Base-by-base conservation (phyloP, 2,888 invertebrate species). In the Notodonta ziczac region DNA sequence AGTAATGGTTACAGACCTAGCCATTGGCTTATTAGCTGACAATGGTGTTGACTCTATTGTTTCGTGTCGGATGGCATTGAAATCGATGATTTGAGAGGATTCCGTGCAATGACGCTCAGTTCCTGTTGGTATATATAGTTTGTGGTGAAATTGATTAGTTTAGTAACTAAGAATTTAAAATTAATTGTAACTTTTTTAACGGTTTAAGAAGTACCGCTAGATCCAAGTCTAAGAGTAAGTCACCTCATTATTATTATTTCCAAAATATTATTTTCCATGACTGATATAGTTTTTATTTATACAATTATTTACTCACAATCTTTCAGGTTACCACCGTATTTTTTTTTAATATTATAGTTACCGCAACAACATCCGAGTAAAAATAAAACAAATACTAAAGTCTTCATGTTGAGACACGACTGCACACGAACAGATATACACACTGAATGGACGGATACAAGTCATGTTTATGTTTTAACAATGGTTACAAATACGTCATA, bases 381-480 rank as follows among this genome's bases (percentile, higher is more conserved):
- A 14, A 62, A 65, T 50, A 5, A 70, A 44, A n/a, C 62, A 51
- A 48, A 55, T 16, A 32, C 56, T 32, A 12, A 32, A 7, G 13
- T 52, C 13, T 58, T 61, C 46, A 48, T 59, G 14, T 24, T 14
- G 40, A 39, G 50, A 44, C 60, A 70, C 76, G 62, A 66, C 76
- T 56, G 61, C 52, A 61, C 67, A 55, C 52, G 12, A 0, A 9
- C 58, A 54, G 58, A 48, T 52, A 63, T 40, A 8, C 10, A 52
- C 39, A 62, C 57, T 14, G 62, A 73, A 65, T 75, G 66, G 63
- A 63, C 58, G 40, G 52, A 65, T 67, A 56, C 67, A 9, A 46
- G 14, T 5, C 69, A 66, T 70, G 70, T 52, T 32, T 59, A 56
- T 67, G 59, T 72, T 69, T 59, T 70, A 70, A 72, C 72, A 46